Base-by-base conservation (phyloP, 1,140 invertebrate species). In the Scaptomyza graminum region DNA sequence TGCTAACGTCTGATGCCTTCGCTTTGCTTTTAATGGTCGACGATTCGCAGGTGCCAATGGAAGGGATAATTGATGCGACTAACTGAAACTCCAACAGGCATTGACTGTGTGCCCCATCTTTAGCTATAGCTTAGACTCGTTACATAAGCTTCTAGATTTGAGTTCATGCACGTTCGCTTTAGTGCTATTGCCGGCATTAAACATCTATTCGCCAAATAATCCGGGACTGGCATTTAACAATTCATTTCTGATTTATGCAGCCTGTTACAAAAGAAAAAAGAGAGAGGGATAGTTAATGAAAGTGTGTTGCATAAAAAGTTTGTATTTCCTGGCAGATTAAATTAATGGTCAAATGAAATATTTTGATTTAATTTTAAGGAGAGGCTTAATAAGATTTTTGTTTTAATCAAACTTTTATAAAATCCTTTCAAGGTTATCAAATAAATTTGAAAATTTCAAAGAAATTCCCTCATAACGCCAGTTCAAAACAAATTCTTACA, bases 151-250 rank as follows among this genome's bases (percentile, higher is more conserved):
- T 57, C 64, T 34, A 54, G 74, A 81, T 74, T 47, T 65, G 16
- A 56, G 44, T 74, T 88, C 51, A 49, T 55, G 76, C 79, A 83
- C 83, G 79, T 82, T 61, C 77, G 78, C 57, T 18, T 31, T 8
- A 43, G 37, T 63, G 34, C 43, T 74, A 51, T 75, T 63, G 67
- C 22, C 64, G 28, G 13, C 62, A 43, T 84, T 70, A 76, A 85
- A 54, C 70, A 52, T 59, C 41, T 41, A 56, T 56, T 43, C 31
- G 18, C 16, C 28, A 37, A 71, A 71, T 75, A 71, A 71, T 75
- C 72, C 70, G 64, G 22, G 64, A 37, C 64, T 55, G 74, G 41
- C 37, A 55, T 76, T 76, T 73, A 76, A 62, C 74, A 73, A 64
- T 44, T 73, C 70, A 73, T 64, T 76, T 73, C 49, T 73, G 59